Percentiles rank a stretch among this genome's conserved stretches.
Conservation (phyloP, 2,888 invertebrate species). For the Eurytoma californica region DNA sequence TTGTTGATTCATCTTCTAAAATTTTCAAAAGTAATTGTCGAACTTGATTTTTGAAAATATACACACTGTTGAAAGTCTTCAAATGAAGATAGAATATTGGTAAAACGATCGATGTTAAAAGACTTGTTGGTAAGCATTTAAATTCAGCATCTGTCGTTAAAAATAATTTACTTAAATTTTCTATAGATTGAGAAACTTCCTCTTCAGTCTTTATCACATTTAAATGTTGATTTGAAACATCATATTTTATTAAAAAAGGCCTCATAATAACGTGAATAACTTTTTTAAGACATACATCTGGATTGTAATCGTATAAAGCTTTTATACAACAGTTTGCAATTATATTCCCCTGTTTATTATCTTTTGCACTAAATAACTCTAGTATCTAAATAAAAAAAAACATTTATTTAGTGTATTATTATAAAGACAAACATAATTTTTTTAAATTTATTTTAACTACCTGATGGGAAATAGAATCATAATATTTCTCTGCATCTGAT, state of each 20-base stretch:
- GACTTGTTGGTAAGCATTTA: conserved; percentile 66
- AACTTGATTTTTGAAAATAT: conserved; percentile 61
- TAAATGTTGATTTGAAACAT: background rate
- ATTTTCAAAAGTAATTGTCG: conserved; percentile 63
- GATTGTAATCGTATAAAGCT: conserved; percentile 76
- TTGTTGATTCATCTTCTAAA: conserved; percentile 58
- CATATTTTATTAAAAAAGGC: conserved; percentile 63
- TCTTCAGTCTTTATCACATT: conserved; percentile 61
- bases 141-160: conserved; percentile 67
- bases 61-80: conserved; percentile 63
- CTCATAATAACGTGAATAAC: conserved; percentile 71
- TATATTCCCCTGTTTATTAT: conserved; percentile 73
- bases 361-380: conserved; percentile 75
- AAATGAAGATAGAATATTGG: conserved; percentile 69
- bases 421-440: conserved; percentile 16
- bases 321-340: conserved; percentile 79
- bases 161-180: conserved; percentile 71
- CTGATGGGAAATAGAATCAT: conserved; percentile 73
- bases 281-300: conserved; percentile 71
- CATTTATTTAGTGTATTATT: conserved; percentile 25
- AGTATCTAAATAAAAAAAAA: conserved; percentile 65
- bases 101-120: conserved; percentile 64
- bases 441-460: conserved; percentile 59
- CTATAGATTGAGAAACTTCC: conserved; percentile 69
- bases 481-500: conserved; percentile 76